Conservation (phyloP, 1,140 invertebrate species). For the Acromyrmex heyeri region DNA sequence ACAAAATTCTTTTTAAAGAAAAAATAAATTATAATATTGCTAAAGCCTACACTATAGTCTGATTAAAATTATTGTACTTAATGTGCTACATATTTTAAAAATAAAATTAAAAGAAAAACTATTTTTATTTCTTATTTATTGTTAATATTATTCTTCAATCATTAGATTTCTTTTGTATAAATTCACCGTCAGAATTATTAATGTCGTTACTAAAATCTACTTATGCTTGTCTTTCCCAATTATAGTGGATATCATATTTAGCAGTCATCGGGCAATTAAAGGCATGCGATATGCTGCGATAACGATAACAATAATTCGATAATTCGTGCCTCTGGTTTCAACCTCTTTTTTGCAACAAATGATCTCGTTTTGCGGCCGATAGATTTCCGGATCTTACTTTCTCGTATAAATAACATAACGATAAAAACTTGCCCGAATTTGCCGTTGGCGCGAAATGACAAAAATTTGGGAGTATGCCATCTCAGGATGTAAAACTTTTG, state of each 20-base stretch:
- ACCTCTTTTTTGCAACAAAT: background rate
- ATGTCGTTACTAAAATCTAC: background rate
- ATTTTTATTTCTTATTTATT: background rate
- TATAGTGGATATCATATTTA: background rate
- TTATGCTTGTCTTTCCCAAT: background rate
- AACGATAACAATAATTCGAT: slow-evolving; percentile 13
- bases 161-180: background rate
- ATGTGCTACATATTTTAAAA: background rate
- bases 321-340: slow-evolving; percentile 7
- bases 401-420: slow-evolving; percentile 68
- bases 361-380: slow-evolving; percentile 58
- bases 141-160: slow-evolving; percentile 13
- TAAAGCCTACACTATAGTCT: background rate
- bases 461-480: slow-evolving; percentile 73
- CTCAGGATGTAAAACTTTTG: slow-evolving; percentile 74
- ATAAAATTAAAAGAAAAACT: background rate
- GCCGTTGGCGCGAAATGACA: slow-evolving; percentile 69
- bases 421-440: slow-evolving; percentile 72
- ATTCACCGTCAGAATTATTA: slow-evolving; percentile 18
- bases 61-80: background rate
- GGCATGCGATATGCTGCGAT: background rate
- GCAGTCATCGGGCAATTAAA: slow-evolving; percentile 45
- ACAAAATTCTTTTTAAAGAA: background rate
- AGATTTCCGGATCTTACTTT: slow-evolving; percentile 65
- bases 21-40: background rate